Evolutionary conservation across 2,797 vertebrate species (phyloP), one percentile per base, ranked within the genome.

Genomic region (Gambelia wislizenii): DNA sequence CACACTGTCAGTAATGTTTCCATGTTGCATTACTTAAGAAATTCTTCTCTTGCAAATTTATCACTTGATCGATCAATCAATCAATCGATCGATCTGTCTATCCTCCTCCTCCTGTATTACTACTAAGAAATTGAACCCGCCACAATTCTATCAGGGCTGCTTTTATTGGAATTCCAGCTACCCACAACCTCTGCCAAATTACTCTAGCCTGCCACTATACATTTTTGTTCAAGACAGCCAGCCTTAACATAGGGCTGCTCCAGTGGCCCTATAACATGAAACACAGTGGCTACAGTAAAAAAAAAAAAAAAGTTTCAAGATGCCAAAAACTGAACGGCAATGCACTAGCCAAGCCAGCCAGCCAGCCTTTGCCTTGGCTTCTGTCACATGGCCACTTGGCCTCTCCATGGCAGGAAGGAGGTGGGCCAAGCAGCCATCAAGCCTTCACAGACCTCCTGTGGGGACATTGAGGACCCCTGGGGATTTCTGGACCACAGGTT

Each of bases 291-390:
- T 64, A 4, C 1, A 44, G 82, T 33, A 8, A 25, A 93, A 7
- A 90, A n/a, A n/a, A n/a, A n/a, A 94, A 7, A 90, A 92, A 36
- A 14, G 22, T 82, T 36, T 86, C 75, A 88, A 61, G 33, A 22
- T 20, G 87, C 84, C 33, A 91, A 92, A 85, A 70, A 44, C n/a
- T n/a, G n/a, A n/a, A n/a, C n/a, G n/a, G n/a, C n/a, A n/a, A n/a
- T n/a, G n/a, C n/a, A n/a, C n/a, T n/a, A n/a, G n/a, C n/a, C n/a
- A n/a, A n/a, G n/a, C n/a, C n/a, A n/a, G n/a, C n/a, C n/a, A n/a
- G n/a, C n/a, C n/a, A n/a, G n/a, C n/a, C n/a, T n/a, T n/a, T n/a
- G n/a, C n/a, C n/a, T n/a, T n/a, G n/a, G n/a, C n/a, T n/a, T n/a
- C n/a, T n/a, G n/a, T n/a, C n/a, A n/a, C n/a, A n/a, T n/a, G n/a